Percentiles rank a stretch among this genome's conserved stretches.
phyloP scores from a whole-genome alignment of 2,797 vertebrate genomes.

The Rhinogobio ventralis region DNA sequence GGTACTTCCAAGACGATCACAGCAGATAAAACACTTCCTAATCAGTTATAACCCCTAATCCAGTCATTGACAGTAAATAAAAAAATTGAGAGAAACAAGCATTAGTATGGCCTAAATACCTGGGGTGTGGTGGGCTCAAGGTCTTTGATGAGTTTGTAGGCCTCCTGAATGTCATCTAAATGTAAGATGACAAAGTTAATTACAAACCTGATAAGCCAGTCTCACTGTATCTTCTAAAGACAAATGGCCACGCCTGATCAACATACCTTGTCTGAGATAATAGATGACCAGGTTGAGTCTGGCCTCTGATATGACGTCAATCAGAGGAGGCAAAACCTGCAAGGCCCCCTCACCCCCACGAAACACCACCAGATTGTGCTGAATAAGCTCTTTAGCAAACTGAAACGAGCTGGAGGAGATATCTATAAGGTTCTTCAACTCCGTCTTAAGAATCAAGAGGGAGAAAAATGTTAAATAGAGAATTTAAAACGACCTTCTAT shows the following conservation, averaged over 20 bases:
- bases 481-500: neutral
- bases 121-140: conserved; percentile 91
- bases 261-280: conserved; percentile 93
- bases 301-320: conserved; percentile 97
- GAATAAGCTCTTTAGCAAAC: conserved; percentile 97
- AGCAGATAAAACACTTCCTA: neutral
- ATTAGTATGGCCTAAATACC: conserved; percentile 72
- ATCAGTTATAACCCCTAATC: neutral
- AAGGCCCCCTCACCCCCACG: conserved; percentile 93
- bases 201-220: conserved; percentile 8
- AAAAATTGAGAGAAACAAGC: neutral
- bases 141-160: conserved; percentile 96
- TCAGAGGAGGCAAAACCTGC: conserved; percentile 92
- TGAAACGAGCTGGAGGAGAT: conserved; percentile 92
- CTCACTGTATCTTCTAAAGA: neutral
- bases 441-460: conserved; percentile 78
- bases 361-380: conserved; percentile 98
- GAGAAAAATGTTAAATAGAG: conserved; percentile 5
- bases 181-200: neutral
- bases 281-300: conserved; percentile 98
- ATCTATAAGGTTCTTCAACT: conserved; percentile 94
- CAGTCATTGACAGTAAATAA: no score
- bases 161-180: conserved; percentile 94
- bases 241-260: neutral
- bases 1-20: neutral